phyloP scores from a whole-genome alignment of 2,888 invertebrate genomes.

The Dasypogon diadema region DNA sequence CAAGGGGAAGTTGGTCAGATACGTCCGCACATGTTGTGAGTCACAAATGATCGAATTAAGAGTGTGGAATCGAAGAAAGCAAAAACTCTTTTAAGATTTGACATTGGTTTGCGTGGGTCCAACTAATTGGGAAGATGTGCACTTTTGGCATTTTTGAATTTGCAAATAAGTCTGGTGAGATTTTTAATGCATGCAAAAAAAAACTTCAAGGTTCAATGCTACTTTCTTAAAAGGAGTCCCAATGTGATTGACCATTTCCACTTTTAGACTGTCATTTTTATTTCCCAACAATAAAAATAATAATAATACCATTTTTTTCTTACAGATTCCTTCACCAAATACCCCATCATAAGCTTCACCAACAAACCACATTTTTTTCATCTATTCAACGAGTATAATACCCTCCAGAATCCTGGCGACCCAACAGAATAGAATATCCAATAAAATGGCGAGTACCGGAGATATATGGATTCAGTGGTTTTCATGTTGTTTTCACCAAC shows the following conservation, averaged over 20 bases:
- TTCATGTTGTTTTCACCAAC: constrained; percentile 87
- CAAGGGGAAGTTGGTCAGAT: background rate
- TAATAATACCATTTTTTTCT: background rate
- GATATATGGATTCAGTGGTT: constrained; percentile 94
- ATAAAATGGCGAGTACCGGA: constrained; percentile 76
- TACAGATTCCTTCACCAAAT: background rate
- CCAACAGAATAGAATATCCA: constrained; percentile 59
- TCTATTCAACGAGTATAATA: background rate
- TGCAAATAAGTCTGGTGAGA: no score
- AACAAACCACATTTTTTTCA: no score
- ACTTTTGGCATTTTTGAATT: no score
- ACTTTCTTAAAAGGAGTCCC: no score
- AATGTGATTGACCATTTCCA: no score
- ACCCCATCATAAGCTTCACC: background rate
- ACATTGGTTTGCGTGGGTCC: no score
- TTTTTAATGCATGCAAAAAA: no score
- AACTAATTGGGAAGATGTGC: no score
- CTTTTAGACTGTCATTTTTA: no score
- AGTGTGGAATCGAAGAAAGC: background rate
- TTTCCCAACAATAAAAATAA: no score
- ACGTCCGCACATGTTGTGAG: background rate
- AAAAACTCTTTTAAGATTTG: no score
- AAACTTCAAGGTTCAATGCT: no score
- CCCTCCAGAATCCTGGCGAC: constrained; percentile 59
- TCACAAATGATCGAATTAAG: background rate